Evolutionary conservation across 2,888 invertebrate species (phyloP).

Genomic region (Heteromyza rotundicornis): DNA sequence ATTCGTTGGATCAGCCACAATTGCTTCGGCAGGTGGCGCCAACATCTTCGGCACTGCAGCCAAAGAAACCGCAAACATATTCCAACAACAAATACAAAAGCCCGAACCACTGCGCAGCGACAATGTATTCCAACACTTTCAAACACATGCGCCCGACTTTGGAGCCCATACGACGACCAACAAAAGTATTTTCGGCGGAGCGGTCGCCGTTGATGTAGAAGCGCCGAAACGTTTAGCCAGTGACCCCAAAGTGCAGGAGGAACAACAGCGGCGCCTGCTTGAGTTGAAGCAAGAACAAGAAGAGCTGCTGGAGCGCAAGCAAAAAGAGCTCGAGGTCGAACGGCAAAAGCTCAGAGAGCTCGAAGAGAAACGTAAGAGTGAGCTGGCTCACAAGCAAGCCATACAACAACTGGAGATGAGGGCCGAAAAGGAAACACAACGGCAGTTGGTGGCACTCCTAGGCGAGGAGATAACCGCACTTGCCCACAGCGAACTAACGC

Average conservation of each 20-base stretch:
- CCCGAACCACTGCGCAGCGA: slow-evolving; percentile 21
- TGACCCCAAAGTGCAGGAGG: slow-evolving; percentile 35
- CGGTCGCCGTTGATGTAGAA: neutral
- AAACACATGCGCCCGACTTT: slow-evolving; percentile 18
- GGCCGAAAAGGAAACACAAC: slow-evolving; percentile 1
- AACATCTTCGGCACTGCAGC: slow-evolving; percentile 31
- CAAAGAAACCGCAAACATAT: slow-evolving; percentile 29
- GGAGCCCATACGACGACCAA: neutral
- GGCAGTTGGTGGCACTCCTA: neutral
- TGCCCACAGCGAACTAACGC: slow-evolving; percentile 25
- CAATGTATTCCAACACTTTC: slow-evolving; percentile 36
- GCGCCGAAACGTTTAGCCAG: neutral
- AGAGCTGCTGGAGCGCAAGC: slow-evolving; percentile 35
- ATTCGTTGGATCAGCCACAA: slow-evolving; percentile 12
- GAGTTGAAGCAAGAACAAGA: slow-evolving; percentile 35
- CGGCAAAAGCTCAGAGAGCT: slow-evolving; percentile 22
- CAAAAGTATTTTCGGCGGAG: neutral
- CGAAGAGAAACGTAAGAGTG: slow-evolving; percentile 23
- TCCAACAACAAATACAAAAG: slow-evolving; percentile 20
- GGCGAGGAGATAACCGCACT: slow-evolving; percentile 21
- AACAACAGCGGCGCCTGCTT: slow-evolving; percentile 32
- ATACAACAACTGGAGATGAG: neutral
- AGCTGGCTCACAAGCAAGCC: neutral
- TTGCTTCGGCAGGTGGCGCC: neutral
- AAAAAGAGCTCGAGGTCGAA: slow-evolving; percentile 29